These are phyloP conservation scores for Leptobrachium ailaonicum DNA, from an alignment of 2,113 vertebrate genomes.

Conservation along the genomic window DNA sequence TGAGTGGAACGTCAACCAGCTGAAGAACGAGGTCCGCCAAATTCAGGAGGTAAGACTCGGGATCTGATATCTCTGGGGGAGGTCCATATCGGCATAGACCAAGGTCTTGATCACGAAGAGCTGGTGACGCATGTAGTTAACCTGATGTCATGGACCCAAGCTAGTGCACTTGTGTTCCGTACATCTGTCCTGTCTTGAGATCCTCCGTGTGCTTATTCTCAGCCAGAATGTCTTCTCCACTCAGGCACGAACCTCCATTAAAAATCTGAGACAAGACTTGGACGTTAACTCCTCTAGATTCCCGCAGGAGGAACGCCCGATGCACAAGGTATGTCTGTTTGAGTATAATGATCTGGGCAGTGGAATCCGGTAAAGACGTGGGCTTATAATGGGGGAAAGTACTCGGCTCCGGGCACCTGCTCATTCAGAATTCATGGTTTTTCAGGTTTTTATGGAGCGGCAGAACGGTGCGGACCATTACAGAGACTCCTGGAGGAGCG, in stretches of 20 bases:
- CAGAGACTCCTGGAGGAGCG: neutral
- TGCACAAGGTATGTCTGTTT: constrained; percentile 5
- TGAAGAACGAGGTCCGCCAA: constrained; percentile 82
- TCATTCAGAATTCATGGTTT: neutral
- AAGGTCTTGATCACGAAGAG: no score
- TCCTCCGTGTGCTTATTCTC: neutral
- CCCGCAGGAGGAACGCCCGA: constrained; percentile 28
- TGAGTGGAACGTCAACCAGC: constrained; percentile 75
- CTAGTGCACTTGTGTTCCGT: neutral
- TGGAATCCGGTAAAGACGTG: no score
- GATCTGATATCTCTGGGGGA: neutral
- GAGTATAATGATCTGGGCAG: no score
- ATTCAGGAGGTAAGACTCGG: constrained; percentile 78
- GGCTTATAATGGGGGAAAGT: no score
- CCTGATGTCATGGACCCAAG: no score
- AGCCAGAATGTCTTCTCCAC: neutral
- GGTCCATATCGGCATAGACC: no score
- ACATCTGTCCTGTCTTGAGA: neutral
- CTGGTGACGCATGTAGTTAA: no score
- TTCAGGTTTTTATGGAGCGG: constrained; percentile 55
- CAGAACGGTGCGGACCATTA: constrained; percentile 58
- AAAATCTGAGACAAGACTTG: constrained; percentile 69
- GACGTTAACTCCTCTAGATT: constrained; percentile 62
- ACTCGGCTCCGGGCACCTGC: neutral
- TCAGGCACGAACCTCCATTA: constrained; percentile 68